Evolutionary conservation across 1,140 invertebrate species (phyloP).

Genomic region (Cataglyphis hispanica): DNA sequence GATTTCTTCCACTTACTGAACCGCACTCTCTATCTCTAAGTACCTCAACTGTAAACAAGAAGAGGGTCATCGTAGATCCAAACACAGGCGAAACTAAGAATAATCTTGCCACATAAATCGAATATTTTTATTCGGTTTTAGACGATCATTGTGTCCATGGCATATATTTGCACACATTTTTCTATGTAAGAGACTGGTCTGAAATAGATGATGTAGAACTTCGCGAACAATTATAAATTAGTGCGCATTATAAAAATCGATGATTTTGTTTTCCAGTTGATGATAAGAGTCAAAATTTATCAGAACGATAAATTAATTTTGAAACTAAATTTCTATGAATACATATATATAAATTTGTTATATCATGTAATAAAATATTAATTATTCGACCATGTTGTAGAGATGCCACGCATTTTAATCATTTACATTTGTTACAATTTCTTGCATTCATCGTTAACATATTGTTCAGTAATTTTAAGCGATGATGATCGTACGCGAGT

Average conservation of each 20-base stretch:
- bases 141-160: neutral
- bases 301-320: neutral
- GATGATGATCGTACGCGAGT: neutral
- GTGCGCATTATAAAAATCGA: neutral
- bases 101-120: constrained; percentile 48
- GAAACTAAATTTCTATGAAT: neutral
- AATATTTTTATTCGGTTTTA: neutral
- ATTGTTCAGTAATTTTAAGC: neutral
- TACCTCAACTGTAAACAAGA: constrained; percentile 79
- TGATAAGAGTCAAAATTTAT: neutral
- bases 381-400: neutral
- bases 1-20: constrained; percentile 76
- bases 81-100: constrained; percentile 87
- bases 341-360: neutral
- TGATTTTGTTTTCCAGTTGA: constrained; percentile 9
- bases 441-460: constrained; percentile 6
- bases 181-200: constrained; percentile 8
- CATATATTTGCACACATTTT: constrained; percentile 24
- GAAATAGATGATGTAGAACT: neutral
- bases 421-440: neutral
- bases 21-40: constrained; percentile 69
- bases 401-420: neutral
- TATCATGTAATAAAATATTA: neutral
- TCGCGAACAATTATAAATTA: constrained; percentile 3
- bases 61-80: constrained; percentile 87